Conservation (phyloP, 2,797 vertebrate species). For the Poecilia velifera region DNA sequence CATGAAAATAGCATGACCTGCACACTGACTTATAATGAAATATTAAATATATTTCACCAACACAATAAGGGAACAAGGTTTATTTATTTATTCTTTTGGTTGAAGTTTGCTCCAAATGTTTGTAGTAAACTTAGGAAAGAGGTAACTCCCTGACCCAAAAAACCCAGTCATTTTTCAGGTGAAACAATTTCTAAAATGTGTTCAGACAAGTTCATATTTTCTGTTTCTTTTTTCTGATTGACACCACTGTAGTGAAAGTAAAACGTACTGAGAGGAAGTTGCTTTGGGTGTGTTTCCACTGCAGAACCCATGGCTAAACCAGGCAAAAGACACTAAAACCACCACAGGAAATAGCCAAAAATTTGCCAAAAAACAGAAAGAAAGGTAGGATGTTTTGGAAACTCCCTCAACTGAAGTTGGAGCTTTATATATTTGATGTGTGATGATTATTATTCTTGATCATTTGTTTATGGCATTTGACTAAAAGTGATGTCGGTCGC, state of each 20-base stretch:
- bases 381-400: neutral
- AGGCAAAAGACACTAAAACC: neutral
- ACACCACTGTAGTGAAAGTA: neutral
- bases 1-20: neutral
- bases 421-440: neutral
- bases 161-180: neutral
- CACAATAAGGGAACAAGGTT: neutral
- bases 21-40: neutral
- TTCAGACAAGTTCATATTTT: neutral
- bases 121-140: neutral
- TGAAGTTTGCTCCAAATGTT: neutral
- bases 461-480: too few relatives aligned
- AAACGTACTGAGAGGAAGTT: neutral
- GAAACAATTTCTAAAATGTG: neutral
- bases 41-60: neutral
- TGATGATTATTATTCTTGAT: too few relatives aligned
- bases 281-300: neutral
- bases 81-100: neutral
- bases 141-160: neutral
- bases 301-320: neutral
- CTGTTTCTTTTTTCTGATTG: neutral
- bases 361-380: neutral
- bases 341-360: neutral
- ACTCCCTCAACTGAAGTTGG: neutral
- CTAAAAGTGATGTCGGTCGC: too few relatives aligned